A percentile compares a stretch with the other conserved stretches of the same genome.
These are phyloP conservation scores for Poecile montanus DNA, from an alignment of 2,797 vertebrate genomes.

Conservation along the genomic window DNA sequence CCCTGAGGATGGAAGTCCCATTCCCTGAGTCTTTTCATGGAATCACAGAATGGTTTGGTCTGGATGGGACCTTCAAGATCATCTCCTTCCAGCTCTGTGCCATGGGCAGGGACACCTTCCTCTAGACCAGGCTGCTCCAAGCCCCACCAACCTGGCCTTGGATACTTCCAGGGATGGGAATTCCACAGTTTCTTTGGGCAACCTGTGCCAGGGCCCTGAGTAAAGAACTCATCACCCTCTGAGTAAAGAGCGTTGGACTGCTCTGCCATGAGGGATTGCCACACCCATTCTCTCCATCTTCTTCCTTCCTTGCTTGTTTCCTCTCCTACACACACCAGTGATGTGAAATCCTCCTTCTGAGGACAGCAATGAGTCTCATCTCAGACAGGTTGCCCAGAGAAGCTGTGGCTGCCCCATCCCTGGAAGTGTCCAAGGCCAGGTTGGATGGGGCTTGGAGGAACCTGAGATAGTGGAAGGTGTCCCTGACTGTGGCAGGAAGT, in stretches of 20 bases:
- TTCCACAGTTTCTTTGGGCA: not conserved
- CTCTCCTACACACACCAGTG: not conserved
- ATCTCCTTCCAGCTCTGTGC: not conserved
- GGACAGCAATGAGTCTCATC: not conserved
- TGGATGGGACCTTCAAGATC: not conserved
- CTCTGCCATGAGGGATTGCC: not conserved
- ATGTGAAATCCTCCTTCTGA: not conserved
- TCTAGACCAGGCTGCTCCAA: fast-evolving
- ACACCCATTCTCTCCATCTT: not conserved
- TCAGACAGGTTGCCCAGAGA: not conserved
- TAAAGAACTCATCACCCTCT: not conserved
- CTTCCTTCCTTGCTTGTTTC: not conserved
- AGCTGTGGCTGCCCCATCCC: not conserved
- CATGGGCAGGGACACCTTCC: not conserved
- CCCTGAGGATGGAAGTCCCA: not conserved
- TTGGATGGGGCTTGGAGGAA: fast-evolving
- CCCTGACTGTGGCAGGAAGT: not conserved
- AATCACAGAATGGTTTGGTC: not conserved
- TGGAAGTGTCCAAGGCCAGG: not conserved
- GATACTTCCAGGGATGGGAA: not conserved
- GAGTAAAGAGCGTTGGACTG: not conserved
- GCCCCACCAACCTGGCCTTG: fast-evolving
- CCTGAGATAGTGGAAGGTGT: not conserved
- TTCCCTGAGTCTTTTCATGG: not conserved
- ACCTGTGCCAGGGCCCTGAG: not conserved